Base-by-base conservation (phyloP, 1,140 invertebrate species). In the Drosophila auraria region DNA sequence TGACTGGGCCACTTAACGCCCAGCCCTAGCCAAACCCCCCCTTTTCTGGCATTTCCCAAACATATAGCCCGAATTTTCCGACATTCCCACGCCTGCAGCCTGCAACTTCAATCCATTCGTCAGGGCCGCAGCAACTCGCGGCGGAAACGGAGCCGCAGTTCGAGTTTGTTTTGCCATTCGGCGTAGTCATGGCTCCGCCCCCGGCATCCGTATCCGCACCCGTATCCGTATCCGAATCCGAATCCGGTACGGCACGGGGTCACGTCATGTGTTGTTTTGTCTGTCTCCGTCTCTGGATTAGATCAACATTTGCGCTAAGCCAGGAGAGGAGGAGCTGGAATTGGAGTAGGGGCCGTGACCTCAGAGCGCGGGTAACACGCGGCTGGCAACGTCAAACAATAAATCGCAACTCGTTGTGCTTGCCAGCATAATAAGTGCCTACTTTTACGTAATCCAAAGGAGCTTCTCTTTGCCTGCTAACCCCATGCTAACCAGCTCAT, bases 371-470 rank as follows among this genome's bases (percentile, higher is more conserved):
- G 53, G 47, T 57, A 69, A 63, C 80, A 78, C 50, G 80, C 70
- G 63, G 75, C 78, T 60, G 79, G 80, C 60, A 90, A 90, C 82
- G 79, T 89, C 86, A 90, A 91, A 89, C 86, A 89, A 90, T 89
- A 89, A 89, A 89, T 89, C 86, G 86, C 86, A 90, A 89, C 82
- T 82, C 78, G 79, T 82, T 79, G 82, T 89, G 82, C 84, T 90
- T 89, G 78, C 84, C 84, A 89, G 84, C 86, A 89, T 89, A 89
- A 89, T 89, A 89, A 89, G 86, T 89, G 87, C 83, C 77, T 72
- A 73, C 78, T 73, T 89, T 84, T 87, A 89, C 74, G 82, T 87
- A 90, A 87, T 89, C 84, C 86, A 74, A 74, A 61, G 70, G 49
- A 45, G 76, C 57, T 81, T 75, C 73, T 60, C 77, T 50, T 36